A percentile compares a stretch with the other conserved stretches of the same genome.
Conservation (phyloP, 2,888 invertebrate species). For the Dolichopus griseipennis region DNA sequence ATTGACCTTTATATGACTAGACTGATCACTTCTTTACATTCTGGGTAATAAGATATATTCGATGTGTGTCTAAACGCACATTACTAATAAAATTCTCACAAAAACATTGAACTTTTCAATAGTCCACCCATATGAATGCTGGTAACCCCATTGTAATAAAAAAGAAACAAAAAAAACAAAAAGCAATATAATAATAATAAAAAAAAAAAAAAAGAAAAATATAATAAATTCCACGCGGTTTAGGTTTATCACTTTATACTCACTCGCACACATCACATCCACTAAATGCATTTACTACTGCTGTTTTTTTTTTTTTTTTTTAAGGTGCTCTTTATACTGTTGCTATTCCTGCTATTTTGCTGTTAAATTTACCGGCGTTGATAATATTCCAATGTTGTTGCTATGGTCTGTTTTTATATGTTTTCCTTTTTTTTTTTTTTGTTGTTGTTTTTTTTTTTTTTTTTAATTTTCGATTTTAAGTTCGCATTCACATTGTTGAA, state of each 20-base stretch:
- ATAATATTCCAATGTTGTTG: not conserved
- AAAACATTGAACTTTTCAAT: not conserved
- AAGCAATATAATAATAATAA: not conserved
- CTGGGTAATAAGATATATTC: not conserved
- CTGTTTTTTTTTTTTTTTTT: too few relatives aligned
- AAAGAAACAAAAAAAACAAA: not conserved
- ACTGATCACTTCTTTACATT: not conserved
- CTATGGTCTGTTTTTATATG: not conserved
- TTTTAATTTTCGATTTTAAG: too few relatives aligned
- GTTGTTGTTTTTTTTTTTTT: not conserved
- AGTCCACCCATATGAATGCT: not conserved
- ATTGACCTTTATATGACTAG: constrained; percentile 11
- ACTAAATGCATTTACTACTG: not conserved
- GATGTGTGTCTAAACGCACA: not conserved
- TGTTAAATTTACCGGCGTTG: not conserved
- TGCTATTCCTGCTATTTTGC: not conserved
- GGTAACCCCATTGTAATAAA: not conserved
- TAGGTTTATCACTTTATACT: constrained; percentile 6
- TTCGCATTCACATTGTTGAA: too few relatives aligned
- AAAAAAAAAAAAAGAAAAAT: not conserved
- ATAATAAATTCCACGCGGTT: not conserved
- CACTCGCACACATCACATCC: not conserved
- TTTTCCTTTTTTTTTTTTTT: not conserved
- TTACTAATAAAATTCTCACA: not conserved
- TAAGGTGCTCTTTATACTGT: too few relatives aligned